Conservation (phyloP, 1,140 invertebrate genomes). For the Chelonus insularis region DNA sequence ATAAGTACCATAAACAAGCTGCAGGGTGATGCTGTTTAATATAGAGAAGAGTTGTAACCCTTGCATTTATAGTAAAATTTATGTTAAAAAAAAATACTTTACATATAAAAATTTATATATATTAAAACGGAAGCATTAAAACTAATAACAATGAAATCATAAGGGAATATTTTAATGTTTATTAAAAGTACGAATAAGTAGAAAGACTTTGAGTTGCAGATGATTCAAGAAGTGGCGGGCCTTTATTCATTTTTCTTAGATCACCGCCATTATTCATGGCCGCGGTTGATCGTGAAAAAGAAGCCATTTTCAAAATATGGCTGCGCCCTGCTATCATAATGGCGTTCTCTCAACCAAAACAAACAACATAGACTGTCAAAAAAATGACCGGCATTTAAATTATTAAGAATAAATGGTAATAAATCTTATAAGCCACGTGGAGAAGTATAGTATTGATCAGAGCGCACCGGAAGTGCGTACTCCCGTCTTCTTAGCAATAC, state of each 20-base stretch:
- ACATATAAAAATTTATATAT: no score
- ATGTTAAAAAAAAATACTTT: no score
- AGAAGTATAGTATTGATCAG: conserved; percentile 40
- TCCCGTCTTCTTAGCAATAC: conserved; percentile 31
- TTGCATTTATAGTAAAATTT: no score
- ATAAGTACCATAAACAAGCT: no score
- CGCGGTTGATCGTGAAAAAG: conserved; percentile 41
- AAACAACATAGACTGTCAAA: conserved; percentile 60
- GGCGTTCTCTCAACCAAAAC: conserved; percentile 63
- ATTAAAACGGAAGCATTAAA: no score
- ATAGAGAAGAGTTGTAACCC: no score
- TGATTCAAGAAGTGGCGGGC: conserved; percentile 27
- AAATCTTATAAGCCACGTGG: conserved; percentile 13
- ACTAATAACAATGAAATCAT: no score
- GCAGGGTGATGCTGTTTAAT: no score
- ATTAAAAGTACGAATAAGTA: not conserved
- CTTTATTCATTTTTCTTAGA: no score
- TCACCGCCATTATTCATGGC: conserved; percentile 32
- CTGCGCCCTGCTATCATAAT: conserved; percentile 67
- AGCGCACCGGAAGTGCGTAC: conserved; percentile 49
- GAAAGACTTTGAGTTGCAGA: not conserved
- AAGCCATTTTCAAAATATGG: conserved; percentile 74
- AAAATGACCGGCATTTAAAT: conserved; percentile 10
- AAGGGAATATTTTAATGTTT: no score
- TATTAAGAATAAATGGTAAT: not conserved